Evolutionary conservation across 1,140 invertebrate genomes (phyloP), one percentile per base, ranked within the genome.

Genomic region (Leptestheria dahalacensis): DNA sequence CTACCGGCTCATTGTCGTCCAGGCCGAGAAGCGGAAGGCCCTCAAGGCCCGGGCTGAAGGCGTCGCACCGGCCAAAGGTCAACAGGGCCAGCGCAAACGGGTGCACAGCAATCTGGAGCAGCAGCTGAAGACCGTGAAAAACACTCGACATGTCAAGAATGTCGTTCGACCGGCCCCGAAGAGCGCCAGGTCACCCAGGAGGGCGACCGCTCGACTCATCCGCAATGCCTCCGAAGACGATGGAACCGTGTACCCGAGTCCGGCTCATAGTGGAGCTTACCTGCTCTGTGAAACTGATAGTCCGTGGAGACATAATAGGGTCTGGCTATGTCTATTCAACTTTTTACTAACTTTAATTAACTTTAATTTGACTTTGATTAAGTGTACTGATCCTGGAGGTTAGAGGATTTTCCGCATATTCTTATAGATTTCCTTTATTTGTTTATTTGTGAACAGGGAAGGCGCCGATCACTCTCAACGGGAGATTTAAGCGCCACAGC

Each of bases 1-100:
- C 46, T 92, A 92, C 66, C 73, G 89, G 18, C 74, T 91, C 0
- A 83, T 88, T 64, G 87, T 92, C 0, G 81, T 91, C 0, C 83
- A 89, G 63, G 69, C 77, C 55, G 79, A 82, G 66, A 78, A 74
- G 0, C 74, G 79, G 47, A 78, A 77, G 66, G 79, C 76, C 68
- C 77, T 76, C 63, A 72, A 70, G 69, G 54, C 74, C 41, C 57
- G 26, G 61, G 61, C 29, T 64, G 61, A 64, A 12, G 65, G 65
- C n/a, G 57, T 64, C 3, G 67, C 61, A 20, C 12, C 28, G 12
- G 9, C 26, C 1, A 55, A 55, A 18, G 18, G 21, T 20, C n/a
- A 52, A 26, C 50, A 52, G 28, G 25, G 18, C 50, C 50, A 52
- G 18, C 9, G 28, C 25, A 33, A 55, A 55, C 15, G 12, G 53